These are phyloP conservation scores for Platygyra sinensis DNA, from an alignment of 64 coral and sea anemone genomes.

Conservation along the genomic window DNA sequence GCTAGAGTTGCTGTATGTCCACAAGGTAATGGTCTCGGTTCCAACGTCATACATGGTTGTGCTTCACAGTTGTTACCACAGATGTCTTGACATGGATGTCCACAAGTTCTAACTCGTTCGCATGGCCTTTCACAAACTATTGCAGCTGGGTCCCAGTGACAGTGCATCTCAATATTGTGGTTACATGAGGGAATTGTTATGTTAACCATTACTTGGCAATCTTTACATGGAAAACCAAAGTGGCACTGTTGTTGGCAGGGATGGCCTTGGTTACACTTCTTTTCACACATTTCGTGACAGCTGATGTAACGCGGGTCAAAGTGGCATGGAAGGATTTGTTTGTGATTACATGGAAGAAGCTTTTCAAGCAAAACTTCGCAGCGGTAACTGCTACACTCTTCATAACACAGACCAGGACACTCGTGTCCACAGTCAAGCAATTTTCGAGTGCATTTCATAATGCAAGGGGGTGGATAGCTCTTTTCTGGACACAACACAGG, in stretches of 20 bases:
- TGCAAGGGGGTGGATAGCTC: neutral
- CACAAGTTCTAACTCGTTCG: slow-evolving; percentile 38
- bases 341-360: slow-evolving; percentile 55
- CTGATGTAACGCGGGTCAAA: neutral
- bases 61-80: slow-evolving; percentile 39
- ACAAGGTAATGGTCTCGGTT: slow-evolving; percentile 34
- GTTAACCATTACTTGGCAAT: too few relatives aligned
- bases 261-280: slow-evolving; percentile 6
- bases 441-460: neutral
- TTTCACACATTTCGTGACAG: slow-evolving; percentile 21
- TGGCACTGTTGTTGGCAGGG: slow-evolving; percentile 30
- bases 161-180: neutral
- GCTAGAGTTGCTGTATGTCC: slow-evolving; percentile 12
- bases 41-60: slow-evolving; percentile 11
- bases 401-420: slow-evolving; percentile 34
- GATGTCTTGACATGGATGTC: slow-evolving; percentile 38
- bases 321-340: slow-evolving; percentile 16
- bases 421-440: slow-evolving; percentile 48
- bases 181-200: slow-evolving; percentile 11
- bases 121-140: slow-evolving; percentile 16
- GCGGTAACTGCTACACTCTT: neutral
- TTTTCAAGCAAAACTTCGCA: neutral
- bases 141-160: slow-evolving; percentile 4
- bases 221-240: slow-evolving; percentile 16
- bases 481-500: neutral